Evolutionary conservation across 2,797 vertebrate species (phyloP), one percentile per base, ranked within the genome.

Genomic region (Aldrovandia affinis): DNA sequence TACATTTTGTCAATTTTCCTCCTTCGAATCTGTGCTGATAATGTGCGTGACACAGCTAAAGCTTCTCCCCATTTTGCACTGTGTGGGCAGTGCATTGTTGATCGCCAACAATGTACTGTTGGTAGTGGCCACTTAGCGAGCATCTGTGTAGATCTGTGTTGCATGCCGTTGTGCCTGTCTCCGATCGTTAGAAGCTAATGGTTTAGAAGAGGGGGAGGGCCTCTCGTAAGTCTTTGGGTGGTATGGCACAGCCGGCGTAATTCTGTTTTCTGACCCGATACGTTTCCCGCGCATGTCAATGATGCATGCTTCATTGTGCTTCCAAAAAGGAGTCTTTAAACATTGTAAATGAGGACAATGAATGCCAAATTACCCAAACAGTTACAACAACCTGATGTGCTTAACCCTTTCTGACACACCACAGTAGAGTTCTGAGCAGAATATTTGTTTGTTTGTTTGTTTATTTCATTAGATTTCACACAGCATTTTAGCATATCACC

Each of bases 31-130:
- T 88, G 86, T 86, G 88, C 88, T 87, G 86, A 88, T 89, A 85
- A 88, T 63, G 86, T 88, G 86, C 86, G 89, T 80, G 61, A 90
- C 81, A 90, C 83, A 83, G 87, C 86, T 82, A 83, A 89, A 92
- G 90, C 89, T 91, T 92, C 85, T 89, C 91, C 93, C 92, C 88
- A 92, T 93, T 92, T 94, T 95, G 96, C 96, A 92, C 95, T 95
- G 94, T 95, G 90, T 93, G 96, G 96, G 96, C 96, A 79, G 97
- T 96, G 96, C 96, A 97, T 97, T 98, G 97, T 97, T 98, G 97
- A 96, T 94, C 93, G 93, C 95, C 97, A 98, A 97, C 97, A 98
- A 97, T 97, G 96, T 97, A 95, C 97, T 98, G 96, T 97, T 97
- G 95, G 94, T 97, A 96, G 96, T 93, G 88, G 92, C 94, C 93